Percentiles rank a stretch among this genome's conserved stretches.
Conservation (phyloP, 2,113 vertebrate genomes). For the Pimephales promelas region DNA sequence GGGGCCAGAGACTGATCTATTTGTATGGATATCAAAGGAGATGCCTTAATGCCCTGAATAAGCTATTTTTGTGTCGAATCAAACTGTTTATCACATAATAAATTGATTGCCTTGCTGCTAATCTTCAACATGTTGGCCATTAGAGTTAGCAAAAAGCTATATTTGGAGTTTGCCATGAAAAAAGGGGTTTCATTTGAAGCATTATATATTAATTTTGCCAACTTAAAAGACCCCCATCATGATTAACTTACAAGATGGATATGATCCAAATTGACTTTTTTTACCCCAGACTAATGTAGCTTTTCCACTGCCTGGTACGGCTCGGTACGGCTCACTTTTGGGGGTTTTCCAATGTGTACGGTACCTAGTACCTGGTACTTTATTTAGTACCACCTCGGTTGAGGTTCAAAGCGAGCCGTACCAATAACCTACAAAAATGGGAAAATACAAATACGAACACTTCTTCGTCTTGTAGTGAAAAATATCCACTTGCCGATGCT, state of each 20-base stretch:
- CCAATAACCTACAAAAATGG: too few species aligned
- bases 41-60: conserved; percentile 1
- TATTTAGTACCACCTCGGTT: too few species aligned
- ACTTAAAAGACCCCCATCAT: neutral
- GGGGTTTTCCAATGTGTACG: too few species aligned
- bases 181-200: neutral
- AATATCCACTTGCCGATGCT: too few species aligned
- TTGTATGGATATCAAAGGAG: conserved; percentile 10
- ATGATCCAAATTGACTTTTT: neutral
- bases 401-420: too few species aligned
- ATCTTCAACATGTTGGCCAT: neutral
- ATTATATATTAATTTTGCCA: neutral
- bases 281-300: neutral
- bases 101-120: neutral
- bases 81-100: conserved; percentile 12
- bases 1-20: neutral
- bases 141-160: neutral
- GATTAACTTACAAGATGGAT: neutral
- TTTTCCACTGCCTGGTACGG: too few species aligned
- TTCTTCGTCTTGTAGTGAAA: too few species aligned
- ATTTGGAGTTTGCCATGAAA: neutral
- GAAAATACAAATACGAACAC: too few species aligned
- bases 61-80: neutral
- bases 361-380: too few species aligned
- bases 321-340: too few species aligned